Evolutionary conservation across 2,797 vertebrate genomes (phyloP).

Genomic region (Myotis findleyi): DNA sequence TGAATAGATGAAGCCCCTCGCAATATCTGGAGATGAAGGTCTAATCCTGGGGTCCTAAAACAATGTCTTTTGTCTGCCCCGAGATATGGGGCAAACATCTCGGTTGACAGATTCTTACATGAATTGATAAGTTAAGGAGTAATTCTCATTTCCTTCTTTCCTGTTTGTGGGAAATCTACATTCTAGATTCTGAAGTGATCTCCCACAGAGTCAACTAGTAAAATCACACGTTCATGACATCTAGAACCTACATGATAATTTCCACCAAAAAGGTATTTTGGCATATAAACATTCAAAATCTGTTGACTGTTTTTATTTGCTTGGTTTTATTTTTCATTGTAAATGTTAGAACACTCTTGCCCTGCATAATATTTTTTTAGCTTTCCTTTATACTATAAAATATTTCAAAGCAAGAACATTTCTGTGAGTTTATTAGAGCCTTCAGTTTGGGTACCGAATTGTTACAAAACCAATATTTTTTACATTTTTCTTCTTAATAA

Average conservation of each 20-base stretch:
- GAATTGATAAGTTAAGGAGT: constrained; percentile 69
- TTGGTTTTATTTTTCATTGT: constrained; percentile 58
- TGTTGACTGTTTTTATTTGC: constrained; percentile 58
- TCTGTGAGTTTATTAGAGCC: constrained; percentile 76
- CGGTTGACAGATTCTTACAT: constrained; percentile 70
- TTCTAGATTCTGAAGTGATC: constrained; percentile 15
- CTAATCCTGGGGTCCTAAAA: constrained; percentile 78
- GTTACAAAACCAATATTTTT: constrained; percentile 81
- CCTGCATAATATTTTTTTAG: constrained; percentile 68
- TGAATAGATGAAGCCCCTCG: constrained; percentile 78
- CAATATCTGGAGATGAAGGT: constrained; percentile 76
- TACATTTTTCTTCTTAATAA: constrained; percentile 83
- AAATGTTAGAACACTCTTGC: constrained; percentile 51
- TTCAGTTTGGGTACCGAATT: constrained; percentile 74
- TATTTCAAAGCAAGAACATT: constrained; percentile 56
- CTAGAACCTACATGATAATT: constrained; percentile 40
- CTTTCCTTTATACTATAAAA: constrained; percentile 61
- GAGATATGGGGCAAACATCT: constrained; percentile 77
- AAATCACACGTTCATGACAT: constrained; percentile 57
- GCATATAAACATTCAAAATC: constrained; percentile 51
- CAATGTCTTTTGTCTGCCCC: constrained; percentile 60
- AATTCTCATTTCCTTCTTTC: constrained; percentile 61
- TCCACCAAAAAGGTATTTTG: background rate
- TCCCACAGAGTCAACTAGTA: constrained; percentile 50
- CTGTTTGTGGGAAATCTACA: constrained; percentile 62